Conservation (phyloP, 2,888 invertebrate genomes). For the Drosophila tanythrix region DNA sequence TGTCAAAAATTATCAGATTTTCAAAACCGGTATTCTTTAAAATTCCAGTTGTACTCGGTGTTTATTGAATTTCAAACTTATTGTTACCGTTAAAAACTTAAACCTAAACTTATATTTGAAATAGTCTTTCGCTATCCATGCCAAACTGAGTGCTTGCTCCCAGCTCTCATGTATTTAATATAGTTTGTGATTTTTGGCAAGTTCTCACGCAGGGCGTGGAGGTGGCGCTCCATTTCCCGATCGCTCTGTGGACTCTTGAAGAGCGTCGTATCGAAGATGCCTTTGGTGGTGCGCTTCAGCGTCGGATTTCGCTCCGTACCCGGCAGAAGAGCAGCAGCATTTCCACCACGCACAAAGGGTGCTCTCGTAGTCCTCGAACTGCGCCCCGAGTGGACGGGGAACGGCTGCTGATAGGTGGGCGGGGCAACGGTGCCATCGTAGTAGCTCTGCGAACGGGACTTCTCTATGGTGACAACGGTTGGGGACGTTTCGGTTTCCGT, state of each 20-base stretch:
- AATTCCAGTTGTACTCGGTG: background rate
- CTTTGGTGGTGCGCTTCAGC: constrained; percentile 79
- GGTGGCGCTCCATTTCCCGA: constrained; percentile 61
- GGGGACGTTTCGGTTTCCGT: constrained; percentile 39
- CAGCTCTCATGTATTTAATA: constrained; percentile 51
- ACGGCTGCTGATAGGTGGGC: constrained; percentile 45
- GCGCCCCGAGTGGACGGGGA: constrained; percentile 26
- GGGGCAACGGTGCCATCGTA: constrained; percentile 83
- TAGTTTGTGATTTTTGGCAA: constrained; percentile 83
- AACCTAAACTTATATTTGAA: constrained; percentile 22
- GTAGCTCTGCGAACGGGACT: constrained; percentile 84
- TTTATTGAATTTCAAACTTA: constrained; percentile 23
- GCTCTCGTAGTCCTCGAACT: constrained; percentile 57
- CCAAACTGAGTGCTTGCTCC: background rate
- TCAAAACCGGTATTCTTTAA: background rate
- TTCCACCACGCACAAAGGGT: constrained; percentile 7
- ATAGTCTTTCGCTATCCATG: constrained; percentile 23
- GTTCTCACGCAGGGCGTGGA: constrained; percentile 58
- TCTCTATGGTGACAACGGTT: constrained; percentile 81
- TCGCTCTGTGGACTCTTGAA: constrained; percentile 80
- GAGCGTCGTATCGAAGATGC: constrained; percentile 82
- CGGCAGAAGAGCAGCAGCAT: constrained; percentile 36
- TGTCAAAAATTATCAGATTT: background rate
- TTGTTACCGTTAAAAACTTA: constrained; percentile 23
- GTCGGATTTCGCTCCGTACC: constrained; percentile 41